Conservation (phyloP, 92 coral and sea anemone genomes). For the Virgularia gustaviana region DNA sequence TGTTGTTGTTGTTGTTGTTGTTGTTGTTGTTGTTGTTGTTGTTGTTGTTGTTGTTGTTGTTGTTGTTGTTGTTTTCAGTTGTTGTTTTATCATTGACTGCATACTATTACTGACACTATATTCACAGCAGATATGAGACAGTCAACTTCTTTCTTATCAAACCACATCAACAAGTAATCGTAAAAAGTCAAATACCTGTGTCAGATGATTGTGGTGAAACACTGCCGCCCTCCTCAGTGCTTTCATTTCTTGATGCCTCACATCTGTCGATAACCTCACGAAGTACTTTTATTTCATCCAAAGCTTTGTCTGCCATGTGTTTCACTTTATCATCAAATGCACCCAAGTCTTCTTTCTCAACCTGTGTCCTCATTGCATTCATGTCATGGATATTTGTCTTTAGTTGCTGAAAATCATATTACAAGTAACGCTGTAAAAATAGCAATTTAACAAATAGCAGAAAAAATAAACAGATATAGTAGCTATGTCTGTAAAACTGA, state of each 20-base stretch:
- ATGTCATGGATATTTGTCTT: conserved; percentile 79
- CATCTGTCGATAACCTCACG: conserved; percentile 52
- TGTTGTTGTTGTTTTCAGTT: no score
- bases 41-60: not conserved
- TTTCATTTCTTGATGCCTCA: conserved; percentile 4
- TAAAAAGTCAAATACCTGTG: conserved; percentile 20
- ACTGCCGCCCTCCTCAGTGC: not conserved
- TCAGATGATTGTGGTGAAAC: conserved; percentile 23
- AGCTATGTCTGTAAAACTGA: no score
- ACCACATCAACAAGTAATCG: not conserved
- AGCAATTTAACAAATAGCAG: no score
- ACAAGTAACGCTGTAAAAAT: no score
- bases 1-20: no score
- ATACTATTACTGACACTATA: no score
- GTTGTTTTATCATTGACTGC: no score
- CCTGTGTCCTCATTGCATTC: conserved; percentile 71
- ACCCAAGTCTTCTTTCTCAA: conserved; percentile 57
- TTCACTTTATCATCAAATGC: conserved; percentile 76
- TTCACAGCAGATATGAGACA: no score
- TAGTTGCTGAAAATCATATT: conserved; percentile 74
- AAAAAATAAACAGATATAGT: no score
- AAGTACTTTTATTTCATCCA: conserved; percentile 67
- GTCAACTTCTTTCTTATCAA: no score
- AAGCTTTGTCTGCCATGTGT: conserved; percentile 67
- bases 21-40: not conserved